Conservation (phyloP, 37 sponge, comb jelly and placozoan species). For the Beroe ovata region DNA sequence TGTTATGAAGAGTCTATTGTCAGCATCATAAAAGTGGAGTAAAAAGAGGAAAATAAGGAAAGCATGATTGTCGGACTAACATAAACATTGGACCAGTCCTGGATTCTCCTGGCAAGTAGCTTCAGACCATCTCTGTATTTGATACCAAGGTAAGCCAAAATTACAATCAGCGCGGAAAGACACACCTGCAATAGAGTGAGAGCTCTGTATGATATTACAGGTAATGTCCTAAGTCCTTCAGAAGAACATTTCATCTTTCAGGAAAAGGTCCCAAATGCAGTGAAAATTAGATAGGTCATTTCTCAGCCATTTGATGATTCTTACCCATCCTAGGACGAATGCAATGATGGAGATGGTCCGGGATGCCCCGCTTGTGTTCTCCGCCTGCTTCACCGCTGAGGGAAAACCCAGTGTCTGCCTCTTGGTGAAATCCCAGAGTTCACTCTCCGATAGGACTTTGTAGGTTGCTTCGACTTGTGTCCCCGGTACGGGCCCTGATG, state of each 20-base stretch:
- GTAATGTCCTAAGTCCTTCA: too few species aligned
- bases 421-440: background rate
- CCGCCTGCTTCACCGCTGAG: background rate
- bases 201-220: background rate
- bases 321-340: constrained; percentile 52
- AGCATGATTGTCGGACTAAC: background rate
- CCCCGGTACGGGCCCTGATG: constrained; percentile 11
- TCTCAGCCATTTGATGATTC: too few species aligned
- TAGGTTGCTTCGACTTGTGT: background rate
- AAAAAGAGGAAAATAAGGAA: too few species aligned
- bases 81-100: constrained; percentile 58
- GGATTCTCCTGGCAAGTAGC: constrained; percentile 17
- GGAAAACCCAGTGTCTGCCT: constrained; percentile 14
- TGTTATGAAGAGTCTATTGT: too few species aligned
- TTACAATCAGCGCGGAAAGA: constrained; percentile 35
- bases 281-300: too few species aligned
- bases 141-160: constrained; percentile 49
- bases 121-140: constrained; percentile 60
- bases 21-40: too few species aligned
- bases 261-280: too few species aligned
- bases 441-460: background rate
- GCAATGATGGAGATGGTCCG: constrained; percentile 51
- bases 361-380: background rate
- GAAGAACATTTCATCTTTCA: too few species aligned
- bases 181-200: background rate